Evolutionary conservation across 2,888 invertebrate genomes (phyloP), one percentile per base, ranked within the genome.

Genomic region (Synanthedon tipuliformis): DNA sequence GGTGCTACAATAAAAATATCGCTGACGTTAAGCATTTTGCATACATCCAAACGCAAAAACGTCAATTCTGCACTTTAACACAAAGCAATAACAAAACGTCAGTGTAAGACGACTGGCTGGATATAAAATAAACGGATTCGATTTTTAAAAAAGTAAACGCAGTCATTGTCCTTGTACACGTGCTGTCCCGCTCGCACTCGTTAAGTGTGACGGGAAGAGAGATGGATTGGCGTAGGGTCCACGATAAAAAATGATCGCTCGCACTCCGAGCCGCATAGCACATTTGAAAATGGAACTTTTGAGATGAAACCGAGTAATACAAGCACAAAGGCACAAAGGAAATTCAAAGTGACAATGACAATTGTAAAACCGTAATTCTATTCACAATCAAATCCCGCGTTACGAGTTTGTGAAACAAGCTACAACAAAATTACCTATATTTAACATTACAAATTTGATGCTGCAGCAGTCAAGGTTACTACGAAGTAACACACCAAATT

Each of bases 211-310:
- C 8, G 54, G 34, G 50, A 53, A 56, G 45, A 15, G 53, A 51
- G 59, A 59, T 10, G 27, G 53, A 48, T 12, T 45, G 15, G 48
- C 16, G 52, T 48, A 52, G 57, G 58, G 54, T 49, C 54, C 41
- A 52, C 51, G 54, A 60, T 57, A 62, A 63, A 63, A 63, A 63
- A 62, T 57, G 52, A 57, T 57, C 56, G 57, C 56, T 55, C 23
- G 41, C 50, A 34, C 13, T 13, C 51, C 23, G 13, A 45, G 27
- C 16, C 45, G 41, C 15, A 41, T 4, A 41, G 45, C 18, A 16
- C n/a, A 23, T 45, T 12, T 45, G 41, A 45, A 51, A 18, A n/a
- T 45, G n/a, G 45, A 18, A 50, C 50, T 50, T 16, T 16, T 23
- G 8, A 16, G 41, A 45, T 16, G 18, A n/a, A 45, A 41, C 11